phyloP scores from a whole-genome alignment of 2,888 invertebrate species.

The Acholoe squamosa region DNA sequence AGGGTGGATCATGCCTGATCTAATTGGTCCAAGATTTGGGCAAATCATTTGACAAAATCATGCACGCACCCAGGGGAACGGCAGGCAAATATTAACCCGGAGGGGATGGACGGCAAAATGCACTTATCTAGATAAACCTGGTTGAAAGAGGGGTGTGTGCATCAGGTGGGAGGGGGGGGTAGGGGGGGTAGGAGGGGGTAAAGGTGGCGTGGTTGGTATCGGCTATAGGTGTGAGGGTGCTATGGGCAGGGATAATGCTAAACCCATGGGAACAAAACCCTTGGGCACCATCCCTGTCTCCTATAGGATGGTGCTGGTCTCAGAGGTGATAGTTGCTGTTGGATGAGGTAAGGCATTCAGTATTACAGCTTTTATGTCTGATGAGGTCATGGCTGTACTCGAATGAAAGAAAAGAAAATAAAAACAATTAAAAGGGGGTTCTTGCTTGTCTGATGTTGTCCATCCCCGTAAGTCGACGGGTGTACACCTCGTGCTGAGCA shows the following conservation, averaged over 20 bases:
- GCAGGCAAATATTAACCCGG: slow-evolving; percentile 51
- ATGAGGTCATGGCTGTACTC: too few relatives aligned
- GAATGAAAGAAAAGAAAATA: too few relatives aligned
- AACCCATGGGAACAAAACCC: neutral
- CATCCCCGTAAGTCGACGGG: too few relatives aligned
- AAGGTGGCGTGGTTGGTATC: neutral
- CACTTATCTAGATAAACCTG: slow-evolving; percentile 9
- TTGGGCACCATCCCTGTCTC: neutral
- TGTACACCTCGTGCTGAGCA: too few relatives aligned
- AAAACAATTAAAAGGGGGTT: too few relatives aligned
- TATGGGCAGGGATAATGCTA: slow-evolving; percentile 6
- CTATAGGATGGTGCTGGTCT: neutral
- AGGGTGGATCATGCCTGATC: slow-evolving; percentile 51
- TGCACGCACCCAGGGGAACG: slow-evolving; percentile 35
- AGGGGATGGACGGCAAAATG: slow-evolving; percentile 33
- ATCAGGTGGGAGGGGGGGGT: neutral
- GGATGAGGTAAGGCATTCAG: too few relatives aligned
- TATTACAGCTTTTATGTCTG: too few relatives aligned
- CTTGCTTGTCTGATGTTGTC: too few relatives aligned
- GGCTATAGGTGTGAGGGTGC: neutral
- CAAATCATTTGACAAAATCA: slow-evolving; percentile 62
- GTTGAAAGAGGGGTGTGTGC: neutral
- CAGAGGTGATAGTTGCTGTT: too few relatives aligned
- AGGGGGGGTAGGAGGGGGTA: neutral
- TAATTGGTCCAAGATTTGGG: slow-evolving; percentile 59